A percentile compares a stretch with the other conserved stretches of the same genome.
These are phyloP conservation scores for Adrianichthys oophorus DNA, from an alignment of 2,797 vertebrate species.

Conservation along the genomic window DNA sequence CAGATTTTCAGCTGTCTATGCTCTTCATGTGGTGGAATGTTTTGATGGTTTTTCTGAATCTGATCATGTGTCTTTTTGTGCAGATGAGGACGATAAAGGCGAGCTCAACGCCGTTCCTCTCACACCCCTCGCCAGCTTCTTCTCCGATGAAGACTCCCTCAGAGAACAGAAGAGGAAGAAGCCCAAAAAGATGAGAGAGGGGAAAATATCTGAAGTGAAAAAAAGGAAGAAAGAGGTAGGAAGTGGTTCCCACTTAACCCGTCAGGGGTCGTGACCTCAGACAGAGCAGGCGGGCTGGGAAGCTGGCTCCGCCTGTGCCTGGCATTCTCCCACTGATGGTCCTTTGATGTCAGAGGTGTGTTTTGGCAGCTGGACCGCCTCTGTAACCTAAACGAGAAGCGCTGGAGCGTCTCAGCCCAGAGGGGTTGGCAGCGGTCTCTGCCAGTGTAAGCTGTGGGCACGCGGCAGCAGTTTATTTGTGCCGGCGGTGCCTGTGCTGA, in stretches of 20 bases:
- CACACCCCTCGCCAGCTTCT: conserved; percentile 86
- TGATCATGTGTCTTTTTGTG: conserved; percentile 28
- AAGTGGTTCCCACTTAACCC: conserved; percentile 20
- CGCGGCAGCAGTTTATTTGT: conserved; percentile 49
- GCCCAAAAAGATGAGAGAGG: conserved; percentile 89
- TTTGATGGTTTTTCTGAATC: conserved; percentile 3
- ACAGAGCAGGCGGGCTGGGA: conserved; percentile 35
- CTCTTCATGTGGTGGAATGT: background rate
- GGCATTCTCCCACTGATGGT: conserved; percentile 40
- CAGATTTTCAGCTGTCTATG: background rate
- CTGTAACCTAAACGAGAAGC: conserved; percentile 43
- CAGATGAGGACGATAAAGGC: conserved; percentile 88
- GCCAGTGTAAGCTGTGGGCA: conserved; percentile 59
- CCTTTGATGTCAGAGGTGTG: conserved; percentile 39
- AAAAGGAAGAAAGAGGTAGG: conserved; percentile 95
- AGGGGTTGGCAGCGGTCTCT: conserved; percentile 53
- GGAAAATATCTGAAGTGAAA: conserved; percentile 87
- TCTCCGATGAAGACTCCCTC: conserved; percentile 81
- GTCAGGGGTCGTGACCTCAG: conserved; percentile 30
- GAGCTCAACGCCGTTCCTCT: conserved; percentile 75
- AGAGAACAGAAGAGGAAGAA: conserved; percentile 91
- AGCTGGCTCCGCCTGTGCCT: conserved; percentile 31
- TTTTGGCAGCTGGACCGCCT: conserved; percentile 48
- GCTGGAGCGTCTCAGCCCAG: conserved; percentile 51
- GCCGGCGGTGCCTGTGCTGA: conserved; percentile 45